phyloP scores from a whole-genome alignment of 2,888 invertebrate species.

The Ariolimax columbianus region DNA sequence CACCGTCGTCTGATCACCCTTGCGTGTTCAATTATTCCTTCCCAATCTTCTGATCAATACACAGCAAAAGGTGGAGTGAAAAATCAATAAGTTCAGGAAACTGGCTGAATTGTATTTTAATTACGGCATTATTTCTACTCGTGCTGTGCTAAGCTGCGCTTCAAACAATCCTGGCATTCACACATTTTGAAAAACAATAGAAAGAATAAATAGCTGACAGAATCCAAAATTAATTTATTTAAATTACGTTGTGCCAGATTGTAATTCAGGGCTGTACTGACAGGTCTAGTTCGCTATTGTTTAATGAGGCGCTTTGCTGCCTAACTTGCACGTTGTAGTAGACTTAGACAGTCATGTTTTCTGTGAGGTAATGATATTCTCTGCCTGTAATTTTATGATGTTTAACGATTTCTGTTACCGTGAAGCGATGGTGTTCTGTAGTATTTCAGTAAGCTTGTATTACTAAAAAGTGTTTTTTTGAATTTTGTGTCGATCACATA shows the following conservation, averaged over 20 bases:
- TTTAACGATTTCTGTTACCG: too few species aligned
- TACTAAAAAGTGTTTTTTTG: too few species aligned
- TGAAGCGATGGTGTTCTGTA: too few species aligned
- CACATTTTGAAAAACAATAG: not conserved
- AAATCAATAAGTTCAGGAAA: not conserved
- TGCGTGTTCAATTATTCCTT: not conserved
- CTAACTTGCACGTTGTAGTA: too few species aligned
- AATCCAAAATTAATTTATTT: not conserved
- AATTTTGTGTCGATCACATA: too few species aligned
- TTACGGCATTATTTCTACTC: not conserved
- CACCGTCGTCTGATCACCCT: too few species aligned
- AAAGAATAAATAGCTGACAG: not conserved
- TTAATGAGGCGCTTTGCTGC: not conserved
- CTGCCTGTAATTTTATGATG: too few species aligned
- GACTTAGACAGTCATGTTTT: too few species aligned
- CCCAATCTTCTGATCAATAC: not conserved
- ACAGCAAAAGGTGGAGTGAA: not conserved
- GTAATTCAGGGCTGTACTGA: too few species aligned
- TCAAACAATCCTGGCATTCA: not conserved
- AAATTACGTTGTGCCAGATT: not conserved
- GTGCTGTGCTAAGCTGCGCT: not conserved
- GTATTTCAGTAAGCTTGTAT: too few species aligned
- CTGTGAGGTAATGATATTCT: too few species aligned
- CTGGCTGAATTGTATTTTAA: not conserved
- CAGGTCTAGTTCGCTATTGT: not conserved